These are phyloP conservation scores for Nephrotoma appendiculata DNA, from an alignment of 2,888 invertebrate species.

Conservation along the genomic window DNA sequence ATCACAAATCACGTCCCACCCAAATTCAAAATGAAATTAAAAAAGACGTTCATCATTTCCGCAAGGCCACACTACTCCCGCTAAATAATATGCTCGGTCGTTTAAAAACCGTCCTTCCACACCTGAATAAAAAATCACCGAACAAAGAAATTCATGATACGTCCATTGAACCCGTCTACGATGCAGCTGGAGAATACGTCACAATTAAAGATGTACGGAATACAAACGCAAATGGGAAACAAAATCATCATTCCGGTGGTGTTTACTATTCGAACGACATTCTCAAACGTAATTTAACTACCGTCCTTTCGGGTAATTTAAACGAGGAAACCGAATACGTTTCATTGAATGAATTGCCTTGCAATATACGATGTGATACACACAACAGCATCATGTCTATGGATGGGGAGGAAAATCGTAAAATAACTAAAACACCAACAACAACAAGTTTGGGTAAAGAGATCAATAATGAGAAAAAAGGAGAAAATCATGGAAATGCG, in stretches of 20 bases:
- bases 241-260: slow-evolving; percentile 30
- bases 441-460: slow-evolving; percentile 13
- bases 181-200: slow-evolving; percentile 58
- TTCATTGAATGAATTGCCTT: slow-evolving; percentile 64
- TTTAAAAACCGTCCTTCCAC: slow-evolving; percentile 48
- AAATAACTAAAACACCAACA: slow-evolving; percentile 9
- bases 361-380: slow-evolving; percentile 17
- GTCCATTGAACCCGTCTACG: slow-evolving; percentile 24
- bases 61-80: slow-evolving; percentile 39
- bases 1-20: slow-evolving; percentile 13
- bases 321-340: slow-evolving; percentile 64
- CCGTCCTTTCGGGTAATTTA: slow-evolving; percentile 42
- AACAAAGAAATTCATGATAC: slow-evolving; percentile 37
- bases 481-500: background rate
- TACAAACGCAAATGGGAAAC: slow-evolving; percentile 17
- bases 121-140: slow-evolving; percentile 36
- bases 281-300: slow-evolving; percentile 45
- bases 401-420: slow-evolving; percentile 2
- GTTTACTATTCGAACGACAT: slow-evolving; percentile 53
- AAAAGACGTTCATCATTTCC: slow-evolving; percentile 17
- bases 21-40: slow-evolving; percentile 13
- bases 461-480: slow-evolving; percentile 2
- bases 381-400: background rate
- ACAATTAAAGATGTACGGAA: slow-evolving; percentile 64
- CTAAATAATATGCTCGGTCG: slow-evolving; percentile 60